phyloP scores from a whole-genome alignment of 2,113 vertebrate species.

The Hippocampus abdominalis region DNA sequence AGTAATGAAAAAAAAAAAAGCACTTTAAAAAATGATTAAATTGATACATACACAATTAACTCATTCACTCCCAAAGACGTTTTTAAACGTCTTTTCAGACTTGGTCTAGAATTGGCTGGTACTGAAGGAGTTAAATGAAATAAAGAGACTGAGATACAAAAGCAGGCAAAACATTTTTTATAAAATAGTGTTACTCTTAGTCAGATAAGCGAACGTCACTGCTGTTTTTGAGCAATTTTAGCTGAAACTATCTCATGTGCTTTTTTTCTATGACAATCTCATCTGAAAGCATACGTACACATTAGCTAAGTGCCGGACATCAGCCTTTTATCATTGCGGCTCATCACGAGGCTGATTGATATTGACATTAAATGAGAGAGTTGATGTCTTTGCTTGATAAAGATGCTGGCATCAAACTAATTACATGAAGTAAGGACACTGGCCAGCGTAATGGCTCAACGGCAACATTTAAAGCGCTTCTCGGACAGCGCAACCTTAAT shows the following conservation, averaged over 20 bases:
- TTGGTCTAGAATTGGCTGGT: no score
- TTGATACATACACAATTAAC: conserved; percentile 9
- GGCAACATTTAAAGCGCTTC: background rate
- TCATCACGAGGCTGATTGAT: background rate
- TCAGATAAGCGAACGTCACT: background rate
- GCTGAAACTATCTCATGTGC: no score
- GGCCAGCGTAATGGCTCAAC: background rate
- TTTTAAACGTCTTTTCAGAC: no score
- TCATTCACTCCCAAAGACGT: no score
- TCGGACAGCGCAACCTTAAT: background rate
- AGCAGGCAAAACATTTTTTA: background rate
- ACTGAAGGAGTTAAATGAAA: no score
- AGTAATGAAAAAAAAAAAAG: conserved; percentile 5
- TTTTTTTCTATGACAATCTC: background rate
- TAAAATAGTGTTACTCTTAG: background rate
- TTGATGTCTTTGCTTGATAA: background rate
- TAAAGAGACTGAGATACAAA: background rate
- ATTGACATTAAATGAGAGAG: background rate
- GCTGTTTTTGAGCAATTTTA: background rate
- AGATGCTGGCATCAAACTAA: background rate
- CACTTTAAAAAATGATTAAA: conserved; percentile 16
- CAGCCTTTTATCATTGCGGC: background rate
- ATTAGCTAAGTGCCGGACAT: background rate
- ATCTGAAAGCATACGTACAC: background rate
- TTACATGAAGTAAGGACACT: background rate